These are phyloP conservation scores for Madoqua kirkii DNA, from an alignment of 2,113 vertebrate species.

Conservation along the genomic window DNA sequence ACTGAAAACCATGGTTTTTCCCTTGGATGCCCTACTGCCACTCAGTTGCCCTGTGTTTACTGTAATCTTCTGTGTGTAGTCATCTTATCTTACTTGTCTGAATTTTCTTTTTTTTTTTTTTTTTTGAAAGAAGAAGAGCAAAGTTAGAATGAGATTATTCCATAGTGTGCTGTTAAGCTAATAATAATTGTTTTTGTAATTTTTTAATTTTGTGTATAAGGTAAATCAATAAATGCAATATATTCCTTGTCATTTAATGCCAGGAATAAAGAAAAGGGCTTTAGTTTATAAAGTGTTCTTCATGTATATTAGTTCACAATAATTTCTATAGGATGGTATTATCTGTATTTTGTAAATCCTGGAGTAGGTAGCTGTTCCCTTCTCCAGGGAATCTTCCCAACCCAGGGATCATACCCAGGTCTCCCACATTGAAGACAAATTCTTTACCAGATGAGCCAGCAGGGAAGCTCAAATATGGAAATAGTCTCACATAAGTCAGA, in stretches of 20 bases:
- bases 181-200: background rate
- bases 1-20: background rate
- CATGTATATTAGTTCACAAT: background rate
- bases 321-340: background rate
- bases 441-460: background rate
- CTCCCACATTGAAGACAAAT: background rate
- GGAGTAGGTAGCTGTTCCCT: background rate
- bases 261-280: background rate
- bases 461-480: background rate
- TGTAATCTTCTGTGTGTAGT: background rate
- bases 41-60: background rate
- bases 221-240: background rate
- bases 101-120: background rate
- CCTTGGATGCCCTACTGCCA: background rate
- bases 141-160: background rate
- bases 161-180: background rate
- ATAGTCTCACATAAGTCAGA: background rate
- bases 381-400: background rate
- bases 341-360: background rate
- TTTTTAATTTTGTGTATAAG: background rate
- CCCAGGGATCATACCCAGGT: background rate
- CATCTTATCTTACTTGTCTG: background rate
- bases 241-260: background rate
- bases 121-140: background rate
- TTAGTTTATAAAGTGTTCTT: background rate